Evolutionary conservation across 2,113 vertebrate species (phyloP), one percentile per base, ranked within the genome.

Genomic region (Engystomops pustulosus): DNA sequence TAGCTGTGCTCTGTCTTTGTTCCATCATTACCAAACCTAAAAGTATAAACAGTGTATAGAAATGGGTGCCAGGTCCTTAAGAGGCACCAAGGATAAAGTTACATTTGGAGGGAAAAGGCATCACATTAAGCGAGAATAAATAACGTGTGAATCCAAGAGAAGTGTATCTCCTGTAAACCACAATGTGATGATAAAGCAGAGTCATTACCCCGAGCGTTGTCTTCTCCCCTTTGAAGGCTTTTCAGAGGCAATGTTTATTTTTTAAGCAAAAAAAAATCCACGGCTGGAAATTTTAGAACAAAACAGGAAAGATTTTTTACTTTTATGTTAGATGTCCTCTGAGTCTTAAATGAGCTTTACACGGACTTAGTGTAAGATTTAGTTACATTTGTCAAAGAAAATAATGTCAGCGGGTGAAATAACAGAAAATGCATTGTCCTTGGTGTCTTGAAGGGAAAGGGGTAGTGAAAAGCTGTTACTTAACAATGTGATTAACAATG

Each of bases 51-150:
- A 92, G 25, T 0, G 12, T 89, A 62, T 83, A 88, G 79, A 86
- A 84, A 4, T 87, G 88, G 86, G 88, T 92, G 89, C 90, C 89
- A 90, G 90, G 90, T 91, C 87, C 89, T 90, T 91, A 91, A 89
- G 85, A 76, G 74, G 90, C 88, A 87, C 87, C 88, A 83, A 87
- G 88, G 92, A 92, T 92, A 90, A 90, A 88, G 91, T 92, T 90
- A 87, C 89, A 86, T 91, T 88, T 88, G 86, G 85, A 88, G 87
- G 81, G 86, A 87, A 78, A 78, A 86, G 88, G 69, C 62, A 84
- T 45, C 82, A 41, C 86, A 87, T 87, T 90, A 89, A 89, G 84
- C 84, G 91, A 86, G 87, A 88, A 68, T 65, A 77, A 65, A 83
- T 77, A 78, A 77, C 18, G 82, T 84, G 82, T 77, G 72, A 83